Evolutionary conservation across 2,888 invertebrate species (phyloP), one percentile per base, ranked within the genome.

Genomic region (Pollenia labialis): DNA sequence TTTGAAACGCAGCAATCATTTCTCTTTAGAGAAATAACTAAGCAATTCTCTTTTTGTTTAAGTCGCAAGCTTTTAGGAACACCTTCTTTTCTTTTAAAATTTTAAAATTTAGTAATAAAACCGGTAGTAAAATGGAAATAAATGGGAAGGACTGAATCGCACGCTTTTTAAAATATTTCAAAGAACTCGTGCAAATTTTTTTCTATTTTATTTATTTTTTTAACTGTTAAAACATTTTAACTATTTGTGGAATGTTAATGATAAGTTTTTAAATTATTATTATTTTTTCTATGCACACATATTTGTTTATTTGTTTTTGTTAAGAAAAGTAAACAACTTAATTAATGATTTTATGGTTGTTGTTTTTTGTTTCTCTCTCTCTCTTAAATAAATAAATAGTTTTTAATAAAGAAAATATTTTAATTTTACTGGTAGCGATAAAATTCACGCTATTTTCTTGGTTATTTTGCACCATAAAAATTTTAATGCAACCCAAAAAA

Each of bases 281-380:
- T 48, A 16, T 16, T 7, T 11, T 66, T n/a, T 48, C 10, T 23
- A 2, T 0, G 3, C 23, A 12, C 7, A 8, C 23, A 23, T 23
- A 23, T 23, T 23, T 23, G 23, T 2, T 23, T 66, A 48, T 48
- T 48, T 56, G 10, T 23, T 58, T 72, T 23, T 10, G 32, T 32
- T 77, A 66, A n/a, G 56, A 62, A 77, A 79, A 44, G 77, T 77
- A 80, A 62, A 71, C 69, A 77, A 77, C 64, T 77, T 48, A 83
- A 77, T 72, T 77, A 50, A 12, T 58, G 44, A 58, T 54, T 77
- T 64, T 76, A 80, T 69, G 60, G 69, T 52, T n/a, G 46, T 23
- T 44, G 60, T 56, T 72, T 6, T 23, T 60, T 50, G 23, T 16
- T 58, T 1, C 6, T 14, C 56, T 14, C 23, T 16, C 48, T 1